A percentile compares a stretch with the other conserved stretches of the same genome.
Conservation (phyloP, 2,113 vertebrate species). For the Gopherus flavomarginatus region DNA sequence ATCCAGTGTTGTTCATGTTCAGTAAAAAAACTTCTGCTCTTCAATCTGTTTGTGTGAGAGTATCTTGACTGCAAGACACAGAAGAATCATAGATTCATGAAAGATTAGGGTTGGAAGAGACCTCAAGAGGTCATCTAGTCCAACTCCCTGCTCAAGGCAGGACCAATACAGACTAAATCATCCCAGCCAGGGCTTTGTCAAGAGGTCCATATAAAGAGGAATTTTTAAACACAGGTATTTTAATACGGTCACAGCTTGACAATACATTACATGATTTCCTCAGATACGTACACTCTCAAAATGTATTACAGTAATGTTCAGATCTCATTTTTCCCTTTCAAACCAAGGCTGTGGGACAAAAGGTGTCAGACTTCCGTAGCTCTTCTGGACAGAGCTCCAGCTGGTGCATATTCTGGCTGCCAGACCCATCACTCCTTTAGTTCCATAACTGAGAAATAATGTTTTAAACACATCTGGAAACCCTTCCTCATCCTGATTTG, state of each 20-base stretch:
- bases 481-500: background rate
- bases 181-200: too few relatives aligned
- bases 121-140: too few relatives aligned
- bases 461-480: background rate
- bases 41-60: background rate
- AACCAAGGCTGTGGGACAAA: background rate
- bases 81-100: background rate
- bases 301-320: background rate
- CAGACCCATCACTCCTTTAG: background rate
- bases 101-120: too few relatives aligned
- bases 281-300: background rate
- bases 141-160: too few relatives aligned
- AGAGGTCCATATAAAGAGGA: too few relatives aligned
- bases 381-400: background rate
- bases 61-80: background rate
- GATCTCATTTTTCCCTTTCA: background rate
- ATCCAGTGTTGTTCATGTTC: background rate
- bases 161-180: too few relatives aligned
- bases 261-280: background rate
- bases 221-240: background rate
- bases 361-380: background rate
- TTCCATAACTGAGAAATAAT: background rate
- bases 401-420: background rate
- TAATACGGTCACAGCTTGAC: background rate
- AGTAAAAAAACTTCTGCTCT: background rate